Evolutionary conservation across 2,113 vertebrate species (phyloP), one percentile per base, ranked within the genome.

Genomic region (Apus apus): DNA sequence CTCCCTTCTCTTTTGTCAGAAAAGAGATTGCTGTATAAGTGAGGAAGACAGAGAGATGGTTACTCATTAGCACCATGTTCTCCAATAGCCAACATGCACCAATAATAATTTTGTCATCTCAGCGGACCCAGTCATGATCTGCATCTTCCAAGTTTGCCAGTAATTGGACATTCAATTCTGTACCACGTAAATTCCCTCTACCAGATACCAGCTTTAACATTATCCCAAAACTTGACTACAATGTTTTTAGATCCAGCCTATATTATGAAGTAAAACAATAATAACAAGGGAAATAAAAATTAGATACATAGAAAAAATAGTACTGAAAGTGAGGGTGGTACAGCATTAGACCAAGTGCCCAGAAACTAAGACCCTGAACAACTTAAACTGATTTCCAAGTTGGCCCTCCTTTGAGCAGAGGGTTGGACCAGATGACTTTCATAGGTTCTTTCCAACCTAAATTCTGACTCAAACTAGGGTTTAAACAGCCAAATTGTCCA

Each of bases 51-150:
- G 32, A 87, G 50, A 86, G 30, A 36, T 38, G 53, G 81, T 51
- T 27, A 23, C 66, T 56, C 45, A 23, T 60, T 7, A 60, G 67
- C 36, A 78, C 21, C 54, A 27, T 0, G 0, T n/a, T 72, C 62
- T 65, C 45, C 26, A 36, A n/a, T 4, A 62, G 76, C 48, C 68
- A 56, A 12, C 9, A 7, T 2, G 4, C n/a, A 38, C 58, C 46
- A 48, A 48, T 66, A 85, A 16, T 7, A 68, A 29, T 25, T 91
- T 15, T 30, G 38, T 22, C 68, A 40, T n/a, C 19, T 71, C 72
- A 15, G 43, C 19, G 21, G 15, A 51, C 48, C 46, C 73, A 54
- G 56, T n/a, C 46, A 46, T 3, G 0, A 5, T 9, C 32, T 46
- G 50, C 46, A 62, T 13, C 38, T 67, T 67, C 78, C 36, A 5